phyloP scores from a whole-genome alignment of 2,797 vertebrate genomes.

The Eupleurogrammus muticus region DNA sequence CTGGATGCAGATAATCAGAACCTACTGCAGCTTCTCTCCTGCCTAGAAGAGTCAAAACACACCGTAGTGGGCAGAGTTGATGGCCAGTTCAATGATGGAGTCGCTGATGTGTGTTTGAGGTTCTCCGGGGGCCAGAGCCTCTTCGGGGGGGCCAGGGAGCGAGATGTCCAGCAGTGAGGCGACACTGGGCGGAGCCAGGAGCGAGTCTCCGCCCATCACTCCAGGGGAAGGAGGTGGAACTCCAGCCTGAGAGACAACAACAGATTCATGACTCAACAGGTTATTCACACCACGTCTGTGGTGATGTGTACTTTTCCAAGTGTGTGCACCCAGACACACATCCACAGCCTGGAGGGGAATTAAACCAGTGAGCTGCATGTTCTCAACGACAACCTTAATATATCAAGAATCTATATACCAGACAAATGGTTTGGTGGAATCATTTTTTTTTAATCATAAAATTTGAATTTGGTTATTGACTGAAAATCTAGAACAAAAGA shows the following conservation, averaged over 20 bases:
- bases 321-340: no score
- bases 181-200: constrained; percentile 94
- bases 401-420: no score
- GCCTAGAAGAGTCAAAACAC: constrained; percentile 30
- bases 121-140: constrained; percentile 93
- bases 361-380: no score
- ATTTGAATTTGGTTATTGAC: background rate
- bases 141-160: constrained; percentile 95
- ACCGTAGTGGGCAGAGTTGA: constrained; percentile 97
- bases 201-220: constrained; percentile 81
- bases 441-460: background rate
- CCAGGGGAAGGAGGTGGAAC: constrained; percentile 81
- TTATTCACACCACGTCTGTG: no score
- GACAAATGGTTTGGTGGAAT: background rate
- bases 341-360: no score
- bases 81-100: constrained; percentile 98
- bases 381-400: no score
- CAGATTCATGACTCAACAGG: no score
- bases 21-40: no score
- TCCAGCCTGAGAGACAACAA: constrained; percentile 86
- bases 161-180: constrained; percentile 97
- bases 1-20: no score
- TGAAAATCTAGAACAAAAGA: background rate
- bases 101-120: constrained; percentile 96
- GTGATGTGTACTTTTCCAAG: no score